Evolutionary conservation across 1,140 invertebrate species (phyloP), one percentile per base, ranked within the genome.

Genomic region (Augochlora pura): DNA sequence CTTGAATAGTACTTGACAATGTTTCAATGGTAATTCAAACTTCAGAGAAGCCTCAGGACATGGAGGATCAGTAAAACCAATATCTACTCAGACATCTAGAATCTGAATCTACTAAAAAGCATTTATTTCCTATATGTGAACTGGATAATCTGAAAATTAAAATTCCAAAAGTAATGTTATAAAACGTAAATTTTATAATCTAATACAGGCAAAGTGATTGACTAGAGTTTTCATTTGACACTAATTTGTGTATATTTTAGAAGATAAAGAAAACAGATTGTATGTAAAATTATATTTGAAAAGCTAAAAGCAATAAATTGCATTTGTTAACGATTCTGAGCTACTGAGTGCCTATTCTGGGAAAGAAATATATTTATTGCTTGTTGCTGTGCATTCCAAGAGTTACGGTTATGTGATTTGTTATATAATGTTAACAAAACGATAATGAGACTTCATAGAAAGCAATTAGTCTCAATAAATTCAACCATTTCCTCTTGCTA

Each of bases 381-480:
- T 10, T 23, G 18, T 27, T 21, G 6, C 14, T 12, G 38, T 38
- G 0, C 21, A 49, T 16, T 1, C 16, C 14, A 9, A 63, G 42
- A 27, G 12, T 16, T n/a, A 38, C 0, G 14, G 23, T 38, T 74
- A 18, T 65, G 4, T 38, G 4, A 27, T 52, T 23, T 16, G 21
- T 57, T n/a, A 57, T 8, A 57, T n/a, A 57, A n/a, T n/a, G 18
- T 57, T 57, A 18, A 25, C 27, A 21, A 46, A 14, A 10, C 42
- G 59, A 18, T 46, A 9, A 57, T n/a, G 5, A 0, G 14, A 0
- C 64, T 60, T 25, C 12, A n/a, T 60, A 49, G 6, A 60, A 7
- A 7, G 39, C 54, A 69, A 69, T 77, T 38, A 77, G 16, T 14
- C 46, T 21, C 25, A 14, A n/a, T 46, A 39, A 8, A 62, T 63